Percentiles rank a stretch among this genome's conserved stretches.
phyloP scores from a whole-genome alignment of 2,797 vertebrate species.

The Columba guinea region DNA sequence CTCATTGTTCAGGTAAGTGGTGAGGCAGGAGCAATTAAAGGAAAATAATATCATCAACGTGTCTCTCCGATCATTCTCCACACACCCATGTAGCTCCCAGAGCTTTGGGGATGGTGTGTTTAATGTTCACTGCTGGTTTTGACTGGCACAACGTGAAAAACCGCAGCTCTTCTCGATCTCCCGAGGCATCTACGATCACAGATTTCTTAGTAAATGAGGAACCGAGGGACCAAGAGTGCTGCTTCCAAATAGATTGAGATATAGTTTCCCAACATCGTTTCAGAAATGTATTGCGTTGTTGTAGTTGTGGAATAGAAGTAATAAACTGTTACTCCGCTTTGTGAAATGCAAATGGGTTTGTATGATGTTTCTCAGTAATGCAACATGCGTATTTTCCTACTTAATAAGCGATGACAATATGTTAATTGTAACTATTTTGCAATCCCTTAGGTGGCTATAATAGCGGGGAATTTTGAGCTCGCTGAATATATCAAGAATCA shows the following conservation, averaged over 20 bases:
- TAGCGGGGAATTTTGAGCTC: constrained; percentile 96
- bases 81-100: neutral
- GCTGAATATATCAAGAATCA: constrained; percentile 95
- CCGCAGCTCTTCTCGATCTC: neutral
- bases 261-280: neutral
- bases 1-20: neutral
- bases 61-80: neutral
- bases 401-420: neutral
- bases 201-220: neutral
- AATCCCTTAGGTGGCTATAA: constrained; percentile 89
- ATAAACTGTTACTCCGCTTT: neutral
- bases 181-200: rapidly evolving
- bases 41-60: neutral
- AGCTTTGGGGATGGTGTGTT: neutral
- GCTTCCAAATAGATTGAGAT: neutral
- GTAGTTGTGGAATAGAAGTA: neutral
- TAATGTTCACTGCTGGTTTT: neutral
- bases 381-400: neutral
- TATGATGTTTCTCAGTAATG: neutral
- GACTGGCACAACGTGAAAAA: neutral
- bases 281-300: neutral
- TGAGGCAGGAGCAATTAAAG: neutral
- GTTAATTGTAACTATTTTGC: constrained; percentile 15
- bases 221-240: neutral
- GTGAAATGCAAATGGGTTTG: neutral